Percentiles rank a stretch among this genome's conserved stretches.
Evolutionary conservation across 64 coral and sea anemone species (phyloP).

Genomic region (Pocillopora verrucosa): DNA sequence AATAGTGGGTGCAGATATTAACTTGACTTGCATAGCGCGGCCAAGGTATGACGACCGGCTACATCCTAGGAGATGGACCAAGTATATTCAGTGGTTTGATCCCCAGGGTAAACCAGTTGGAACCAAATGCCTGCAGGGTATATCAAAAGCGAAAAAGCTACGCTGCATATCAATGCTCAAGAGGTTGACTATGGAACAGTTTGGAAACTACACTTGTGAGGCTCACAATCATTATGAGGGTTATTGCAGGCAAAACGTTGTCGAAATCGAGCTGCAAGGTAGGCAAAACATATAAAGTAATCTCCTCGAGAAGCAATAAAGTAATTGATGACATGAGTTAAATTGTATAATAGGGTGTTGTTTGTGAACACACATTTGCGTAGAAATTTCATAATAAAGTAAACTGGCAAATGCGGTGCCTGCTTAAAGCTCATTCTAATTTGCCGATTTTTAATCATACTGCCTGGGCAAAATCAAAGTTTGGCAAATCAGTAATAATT

Average conservation of each 20-base stretch:
- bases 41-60: not conserved
- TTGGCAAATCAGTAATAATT: no score
- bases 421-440: no score
- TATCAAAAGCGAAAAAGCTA: not conserved
- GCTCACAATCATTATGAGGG: not conserved
- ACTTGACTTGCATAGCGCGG: not conserved
- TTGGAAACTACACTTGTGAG: not conserved
- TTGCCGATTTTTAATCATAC: no score
- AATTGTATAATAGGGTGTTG: no score
- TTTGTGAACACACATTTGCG: no score
- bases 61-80: not conserved
- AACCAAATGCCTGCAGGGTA: not conserved
- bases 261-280: not conserved
- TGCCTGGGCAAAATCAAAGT: no score
- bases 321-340: no score
- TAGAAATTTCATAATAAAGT: no score
- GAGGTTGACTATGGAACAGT: not conserved
- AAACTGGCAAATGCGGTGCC: no score
- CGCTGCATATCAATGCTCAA: not conserved
- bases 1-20: not conserved
- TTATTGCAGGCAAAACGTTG: not conserved
- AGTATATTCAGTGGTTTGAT: not conserved
- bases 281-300: not conserved
- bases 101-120: not conserved
- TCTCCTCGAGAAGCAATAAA: no score